Evolutionary conservation across 2,888 invertebrate genomes (phyloP).

Genomic region (Rhingia campestris): DNA sequence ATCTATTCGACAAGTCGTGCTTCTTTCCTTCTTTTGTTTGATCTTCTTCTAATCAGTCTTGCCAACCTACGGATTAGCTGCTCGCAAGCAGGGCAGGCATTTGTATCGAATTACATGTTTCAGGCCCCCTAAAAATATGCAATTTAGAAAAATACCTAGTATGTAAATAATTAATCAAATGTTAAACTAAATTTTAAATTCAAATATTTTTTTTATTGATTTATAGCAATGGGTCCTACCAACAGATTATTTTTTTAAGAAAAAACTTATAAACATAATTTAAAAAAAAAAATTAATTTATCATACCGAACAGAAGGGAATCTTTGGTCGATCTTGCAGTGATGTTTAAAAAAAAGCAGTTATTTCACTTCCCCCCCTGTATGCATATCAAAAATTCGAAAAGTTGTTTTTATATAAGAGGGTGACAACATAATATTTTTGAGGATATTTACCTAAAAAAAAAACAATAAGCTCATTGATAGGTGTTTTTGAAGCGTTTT

Average conservation of each 20-base stretch:
- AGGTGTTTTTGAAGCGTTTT: conserved; percentile 42
- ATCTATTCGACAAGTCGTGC: no score
- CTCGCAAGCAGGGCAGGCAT: no score
- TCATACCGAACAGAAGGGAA: conserved; percentile 18
- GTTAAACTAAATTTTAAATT: no score
- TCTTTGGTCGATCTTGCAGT: conserved; percentile 9
- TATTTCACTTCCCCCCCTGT: conserved; percentile 14
- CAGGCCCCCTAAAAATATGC: no score
- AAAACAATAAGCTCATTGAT: conserved; percentile 29
- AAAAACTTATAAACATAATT: neutral
- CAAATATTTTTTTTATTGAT: no score
- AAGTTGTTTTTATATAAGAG: neutral
- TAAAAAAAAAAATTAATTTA: neutral
- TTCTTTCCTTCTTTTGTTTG: no score
- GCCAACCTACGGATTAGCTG: no score
- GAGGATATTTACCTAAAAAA: conserved; percentile 6
- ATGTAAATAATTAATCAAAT: no score
- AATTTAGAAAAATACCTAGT: no score
- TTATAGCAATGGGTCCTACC: no score
- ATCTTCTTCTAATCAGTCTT: no score
- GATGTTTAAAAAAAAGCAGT: conserved; percentile 19
- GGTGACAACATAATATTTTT: neutral
- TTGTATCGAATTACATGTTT: no score
- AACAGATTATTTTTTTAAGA: neutral
- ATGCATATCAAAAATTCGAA: conserved; percentile 25